These are phyloP conservation scores for Rotaria sp. DNA, from an alignment of 2,888 invertebrate genomes.

Conservation along the genomic window DNA sequence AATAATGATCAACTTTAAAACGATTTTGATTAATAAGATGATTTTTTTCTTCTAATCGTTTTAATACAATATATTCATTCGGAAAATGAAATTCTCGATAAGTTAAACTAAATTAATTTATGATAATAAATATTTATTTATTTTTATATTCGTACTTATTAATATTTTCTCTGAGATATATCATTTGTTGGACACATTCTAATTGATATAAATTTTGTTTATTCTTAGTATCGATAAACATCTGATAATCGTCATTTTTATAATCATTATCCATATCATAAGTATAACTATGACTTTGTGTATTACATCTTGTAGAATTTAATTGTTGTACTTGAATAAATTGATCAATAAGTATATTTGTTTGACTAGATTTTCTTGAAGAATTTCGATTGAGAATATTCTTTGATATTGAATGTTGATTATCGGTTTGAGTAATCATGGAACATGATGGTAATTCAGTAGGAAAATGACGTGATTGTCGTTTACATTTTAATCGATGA, in stretches of 20 bases:
- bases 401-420: no score
- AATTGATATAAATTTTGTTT: not conserved
- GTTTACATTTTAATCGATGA: not conserved
- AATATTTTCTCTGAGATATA: not conserved
- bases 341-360: not conserved
- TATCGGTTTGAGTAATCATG: not conserved
- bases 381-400: no score
- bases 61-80: not conserved
- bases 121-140: no score
- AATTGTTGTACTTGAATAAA: not conserved
- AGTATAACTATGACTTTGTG: not conserved
- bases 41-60: not conserved
- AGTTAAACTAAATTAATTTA: not conserved
- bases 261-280: not conserved
- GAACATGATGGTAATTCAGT: not conserved
- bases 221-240: not conserved
- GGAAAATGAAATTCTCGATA: not conserved
- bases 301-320: not conserved
- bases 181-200: not conserved
- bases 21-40: not conserved
- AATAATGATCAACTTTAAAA: not conserved
- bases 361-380: not conserved
- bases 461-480: not conserved
- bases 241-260: not conserved
- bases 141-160: not conserved